A percentile compares a stretch with the other conserved stretches of the same genome.
Conservation (phyloP, 2,113 vertebrate genomes). For the Peromyscus leucopus region DNA sequence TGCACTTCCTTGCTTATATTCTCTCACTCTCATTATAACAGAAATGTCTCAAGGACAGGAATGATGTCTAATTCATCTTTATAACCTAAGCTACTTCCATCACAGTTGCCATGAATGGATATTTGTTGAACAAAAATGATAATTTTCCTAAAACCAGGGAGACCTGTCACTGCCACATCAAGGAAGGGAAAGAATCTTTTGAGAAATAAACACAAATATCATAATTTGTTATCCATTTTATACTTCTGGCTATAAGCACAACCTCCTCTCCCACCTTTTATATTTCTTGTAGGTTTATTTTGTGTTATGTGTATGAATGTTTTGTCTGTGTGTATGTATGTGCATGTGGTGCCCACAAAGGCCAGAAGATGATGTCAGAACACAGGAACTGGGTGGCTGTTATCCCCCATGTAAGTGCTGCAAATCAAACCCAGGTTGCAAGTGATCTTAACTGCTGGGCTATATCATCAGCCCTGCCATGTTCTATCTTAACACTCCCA, state of each 20-base stretch:
- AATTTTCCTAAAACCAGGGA: neutral
- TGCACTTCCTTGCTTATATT: neutral
- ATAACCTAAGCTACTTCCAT: neutral
- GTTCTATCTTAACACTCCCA: neutral
- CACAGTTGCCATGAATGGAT: neutral
- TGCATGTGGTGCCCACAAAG: neutral
- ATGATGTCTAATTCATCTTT: neutral
- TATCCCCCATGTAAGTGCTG: neutral
- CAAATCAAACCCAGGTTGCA: neutral
- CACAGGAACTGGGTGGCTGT: neutral
- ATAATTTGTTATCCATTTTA: neutral
- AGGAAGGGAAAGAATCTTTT: neutral
- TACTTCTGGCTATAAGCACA: neutral
- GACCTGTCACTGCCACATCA: neutral
- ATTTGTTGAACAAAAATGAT: neutral
- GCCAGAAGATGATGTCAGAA: neutral
- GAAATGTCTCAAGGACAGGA: neutral
- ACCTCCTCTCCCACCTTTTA: neutral
- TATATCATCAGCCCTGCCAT: neutral
- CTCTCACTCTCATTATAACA: neutral
- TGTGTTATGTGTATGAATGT: neutral
- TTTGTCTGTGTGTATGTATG: neutral
- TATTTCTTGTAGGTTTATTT: neutral
- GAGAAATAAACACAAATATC: neutral
- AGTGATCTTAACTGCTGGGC: neutral